phyloP scores from a whole-genome alignment of 2,888 invertebrate species.

The Drosophila mettleri region DNA sequence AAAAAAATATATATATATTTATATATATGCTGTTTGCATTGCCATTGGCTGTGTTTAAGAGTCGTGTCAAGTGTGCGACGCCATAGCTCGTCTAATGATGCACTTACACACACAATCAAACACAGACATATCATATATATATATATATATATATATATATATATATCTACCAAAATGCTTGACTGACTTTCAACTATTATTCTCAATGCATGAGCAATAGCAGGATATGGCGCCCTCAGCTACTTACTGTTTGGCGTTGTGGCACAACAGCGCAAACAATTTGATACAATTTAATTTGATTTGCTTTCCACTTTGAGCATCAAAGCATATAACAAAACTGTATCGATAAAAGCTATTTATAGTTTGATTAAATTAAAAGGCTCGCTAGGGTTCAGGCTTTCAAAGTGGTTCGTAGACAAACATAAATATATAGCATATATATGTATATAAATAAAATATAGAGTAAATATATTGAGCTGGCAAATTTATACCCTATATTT shows the following conservation, averaged over 20 bases:
- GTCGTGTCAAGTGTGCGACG: constrained; percentile 66
- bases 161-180: background rate
- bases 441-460: background rate
- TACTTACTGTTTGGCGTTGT: constrained; percentile 7
- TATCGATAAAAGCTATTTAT: constrained; percentile 11
- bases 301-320: constrained; percentile 18
- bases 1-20: background rate
- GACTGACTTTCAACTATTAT: constrained; percentile 32
- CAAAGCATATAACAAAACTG: constrained; percentile 1
- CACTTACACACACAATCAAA: constrained; percentile 55
- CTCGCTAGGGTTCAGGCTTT: background rate
- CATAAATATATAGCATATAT: background rate
- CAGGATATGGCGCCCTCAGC: constrained; percentile 11
- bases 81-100: constrained; percentile 63
- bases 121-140: constrained; percentile 17
- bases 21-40: constrained; percentile 34
- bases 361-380: constrained; percentile 6
- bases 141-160: background rate
- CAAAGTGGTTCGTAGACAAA: no score
- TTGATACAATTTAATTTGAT: constrained; percentile 33
- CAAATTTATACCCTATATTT: no score
- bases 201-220: constrained; percentile 10
- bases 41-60: constrained; percentile 35
- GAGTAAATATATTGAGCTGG: no score
- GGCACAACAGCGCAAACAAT: constrained; percentile 22